A percentile compares a stretch with the other conserved stretches of the same genome.
Conservation (phyloP, 2,113 vertebrate genomes). For the Neomonachus schauinslandi region DNA sequence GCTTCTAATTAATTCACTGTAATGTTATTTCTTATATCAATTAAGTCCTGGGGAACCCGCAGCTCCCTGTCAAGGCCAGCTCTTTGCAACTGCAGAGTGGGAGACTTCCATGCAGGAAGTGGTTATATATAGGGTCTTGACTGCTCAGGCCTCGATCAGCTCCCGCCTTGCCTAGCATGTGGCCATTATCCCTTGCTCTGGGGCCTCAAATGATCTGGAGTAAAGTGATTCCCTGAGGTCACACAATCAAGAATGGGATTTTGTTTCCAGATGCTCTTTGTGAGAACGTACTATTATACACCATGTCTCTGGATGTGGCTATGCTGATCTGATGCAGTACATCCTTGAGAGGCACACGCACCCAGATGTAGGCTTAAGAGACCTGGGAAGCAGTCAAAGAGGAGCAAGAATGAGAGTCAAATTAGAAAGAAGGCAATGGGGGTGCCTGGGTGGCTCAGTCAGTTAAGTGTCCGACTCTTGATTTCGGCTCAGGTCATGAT, state of each 20-base stretch:
- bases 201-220: background rate
- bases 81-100: background rate
- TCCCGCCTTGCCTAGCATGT: background rate
- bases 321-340: background rate
- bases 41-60: conserved; percentile 32
- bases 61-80: background rate
- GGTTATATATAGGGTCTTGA: background rate
- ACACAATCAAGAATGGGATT: background rate
- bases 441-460: background rate
- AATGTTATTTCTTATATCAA: conserved; percentile 60
- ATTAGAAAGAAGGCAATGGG: background rate
- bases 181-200: background rate
- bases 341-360: background rate
- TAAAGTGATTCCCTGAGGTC: background rate
- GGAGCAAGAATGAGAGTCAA: background rate
- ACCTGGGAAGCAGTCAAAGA: background rate
- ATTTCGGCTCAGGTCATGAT: background rate
- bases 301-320: background rate
- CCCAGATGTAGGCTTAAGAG: background rate
- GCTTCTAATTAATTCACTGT: conserved; percentile 68
- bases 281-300: background rate
- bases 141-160: background rate
- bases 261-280: background rate
- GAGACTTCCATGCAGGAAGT: background rate
- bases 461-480: background rate